Conservation (phyloP, 2,113 vertebrate species). For the Ondatra zibethicus region DNA sequence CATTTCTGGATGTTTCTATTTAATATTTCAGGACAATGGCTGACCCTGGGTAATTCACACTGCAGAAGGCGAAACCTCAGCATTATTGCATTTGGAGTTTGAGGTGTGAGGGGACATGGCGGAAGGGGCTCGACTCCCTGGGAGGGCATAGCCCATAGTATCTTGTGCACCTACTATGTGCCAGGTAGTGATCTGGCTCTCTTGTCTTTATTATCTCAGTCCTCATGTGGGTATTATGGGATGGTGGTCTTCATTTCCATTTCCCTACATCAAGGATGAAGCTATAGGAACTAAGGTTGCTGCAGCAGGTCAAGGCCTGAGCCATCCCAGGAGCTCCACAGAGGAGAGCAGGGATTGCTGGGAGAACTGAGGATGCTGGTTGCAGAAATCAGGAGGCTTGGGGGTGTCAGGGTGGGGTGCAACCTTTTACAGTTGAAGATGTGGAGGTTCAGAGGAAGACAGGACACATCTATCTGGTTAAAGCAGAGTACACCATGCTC, state of each 20-base stretch:
- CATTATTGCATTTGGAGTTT: not conserved
- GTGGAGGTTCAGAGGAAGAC: not conserved
- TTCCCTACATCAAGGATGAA: not conserved
- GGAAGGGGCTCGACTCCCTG: not conserved
- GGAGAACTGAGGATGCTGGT: not conserved
- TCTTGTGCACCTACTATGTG: slow-evolving; percentile 15
- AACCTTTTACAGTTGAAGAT: not conserved
- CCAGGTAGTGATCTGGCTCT: not conserved
- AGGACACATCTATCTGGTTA: too few species aligned
- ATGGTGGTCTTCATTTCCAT: not conserved
- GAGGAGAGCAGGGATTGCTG: not conserved
- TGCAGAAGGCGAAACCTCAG: not conserved
- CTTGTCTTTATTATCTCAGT: not conserved
- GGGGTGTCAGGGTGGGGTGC: not conserved
- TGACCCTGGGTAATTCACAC: not conserved
- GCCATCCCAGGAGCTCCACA: not conserved
- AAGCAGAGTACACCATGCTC: not conserved
- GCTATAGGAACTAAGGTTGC: not conserved
- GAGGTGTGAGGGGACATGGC: not conserved
- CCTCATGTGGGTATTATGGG: not conserved
- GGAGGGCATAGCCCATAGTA: not conserved
- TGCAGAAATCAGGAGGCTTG: not conserved
- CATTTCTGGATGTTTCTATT: not conserved
- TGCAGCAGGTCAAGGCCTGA: not conserved
- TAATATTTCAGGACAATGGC: not conserved